A percentile compares a stretch with the other conserved stretches of the same genome.
phyloP scores from a whole-genome alignment of 2,797 vertebrate species.

The Takifugu ocellatus region DNA sequence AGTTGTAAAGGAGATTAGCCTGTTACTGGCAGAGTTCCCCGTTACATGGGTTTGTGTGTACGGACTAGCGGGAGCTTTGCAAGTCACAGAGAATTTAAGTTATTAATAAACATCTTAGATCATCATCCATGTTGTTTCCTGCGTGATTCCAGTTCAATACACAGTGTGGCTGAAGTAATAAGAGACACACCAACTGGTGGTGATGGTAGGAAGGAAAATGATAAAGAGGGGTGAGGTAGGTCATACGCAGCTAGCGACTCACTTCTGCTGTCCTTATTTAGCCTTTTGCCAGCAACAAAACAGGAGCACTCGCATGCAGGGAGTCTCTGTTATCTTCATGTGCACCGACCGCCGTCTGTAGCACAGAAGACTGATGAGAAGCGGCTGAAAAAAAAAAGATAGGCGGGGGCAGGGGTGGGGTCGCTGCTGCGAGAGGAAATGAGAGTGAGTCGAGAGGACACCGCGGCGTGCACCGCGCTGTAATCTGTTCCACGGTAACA shows the following conservation, averaged over 20 bases:
- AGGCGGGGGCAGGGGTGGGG: slow-evolving; percentile 44
- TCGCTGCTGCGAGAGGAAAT: slow-evolving; percentile 61
- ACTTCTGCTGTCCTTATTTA: too few species aligned
- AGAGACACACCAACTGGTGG: slow-evolving; percentile 20
- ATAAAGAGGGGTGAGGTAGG: slow-evolving; percentile 26
- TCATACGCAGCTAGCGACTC: slow-evolving; percentile 38
- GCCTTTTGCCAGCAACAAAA: slow-evolving; percentile 62
- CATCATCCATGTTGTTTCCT: slow-evolving; percentile 36
- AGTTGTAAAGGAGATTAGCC: slow-evolving; percentile 51
- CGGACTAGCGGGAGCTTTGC: slow-evolving; percentile 11
- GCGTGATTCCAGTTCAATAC: slow-evolving; percentile 31
- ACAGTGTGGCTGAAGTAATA: slow-evolving; percentile 7
- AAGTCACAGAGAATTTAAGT: slow-evolving; percentile 51
- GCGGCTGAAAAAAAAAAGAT: slow-evolving; percentile 27
- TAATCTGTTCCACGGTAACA: slow-evolving; percentile 54
- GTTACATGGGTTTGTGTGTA: slow-evolving; percentile 18
- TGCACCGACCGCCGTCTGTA: slow-evolving; percentile 47
- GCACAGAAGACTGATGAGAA: slow-evolving; percentile 26
- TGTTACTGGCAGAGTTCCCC: slow-evolving; percentile 46
- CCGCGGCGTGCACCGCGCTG: slow-evolving; percentile 45
- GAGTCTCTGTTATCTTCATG: slow-evolving; percentile 53
- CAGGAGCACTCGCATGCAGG: slow-evolving; percentile 45
- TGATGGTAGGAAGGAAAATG: slow-evolving; percentile 8
- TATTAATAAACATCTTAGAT: slow-evolving; percentile 57
- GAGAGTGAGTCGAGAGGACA: slow-evolving; percentile 58